Evolutionary conservation across 2,888 invertebrate genomes (phyloP), one percentile per base, ranked within the genome.

Genomic region (Hydrotaea diabolus): DNA sequence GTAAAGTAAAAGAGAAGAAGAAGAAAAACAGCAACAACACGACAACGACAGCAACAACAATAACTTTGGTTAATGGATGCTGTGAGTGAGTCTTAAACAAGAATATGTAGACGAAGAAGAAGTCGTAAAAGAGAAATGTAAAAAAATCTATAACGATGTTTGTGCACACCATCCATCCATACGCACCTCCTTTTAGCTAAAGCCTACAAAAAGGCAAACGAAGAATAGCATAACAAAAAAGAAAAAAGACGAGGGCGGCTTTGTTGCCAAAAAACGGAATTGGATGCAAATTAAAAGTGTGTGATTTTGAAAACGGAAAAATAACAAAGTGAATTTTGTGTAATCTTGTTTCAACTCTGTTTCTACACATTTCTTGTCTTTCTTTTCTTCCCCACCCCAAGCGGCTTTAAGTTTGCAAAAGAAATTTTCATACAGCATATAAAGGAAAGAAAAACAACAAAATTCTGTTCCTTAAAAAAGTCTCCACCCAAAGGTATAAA

Each of bases 11-110:
- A 13, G 46, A n/a, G 21, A 21, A 83, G 73, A 80, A 80, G 76
- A 79, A 49, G n/a, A 49, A 13, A 49, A 49, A 7, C 43, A 69
- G n/a, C 4, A 69, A 73, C 57, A 39, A 69, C 59, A 19, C 7
- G 66, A 66, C 72, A 77, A 81, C 19, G 77, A 74, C 53, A 77
- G 39, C 59, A 75, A 62, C 78, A 73, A 49, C 71, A 36, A 57
- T 43, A 46, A 78, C 73, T 79, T 81, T 76, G 72, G 72, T 76
- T 78, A 75, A 74, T 84, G 84, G 77, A 77, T 77, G 74, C 80
- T 74, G 79, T 69, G 21, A 23, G 69, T 49, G 46, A 69, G 77
- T 72, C 62, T 74, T 26, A 77, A 74, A 39, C 23, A 74, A 74
- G 57, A 59, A 74, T 74, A 59, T 21, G 53, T 53, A 72, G 43